These are phyloP conservation scores for Agelastica alni DNA, from an alignment of 2,888 invertebrate species.

Conservation along the genomic window DNA sequence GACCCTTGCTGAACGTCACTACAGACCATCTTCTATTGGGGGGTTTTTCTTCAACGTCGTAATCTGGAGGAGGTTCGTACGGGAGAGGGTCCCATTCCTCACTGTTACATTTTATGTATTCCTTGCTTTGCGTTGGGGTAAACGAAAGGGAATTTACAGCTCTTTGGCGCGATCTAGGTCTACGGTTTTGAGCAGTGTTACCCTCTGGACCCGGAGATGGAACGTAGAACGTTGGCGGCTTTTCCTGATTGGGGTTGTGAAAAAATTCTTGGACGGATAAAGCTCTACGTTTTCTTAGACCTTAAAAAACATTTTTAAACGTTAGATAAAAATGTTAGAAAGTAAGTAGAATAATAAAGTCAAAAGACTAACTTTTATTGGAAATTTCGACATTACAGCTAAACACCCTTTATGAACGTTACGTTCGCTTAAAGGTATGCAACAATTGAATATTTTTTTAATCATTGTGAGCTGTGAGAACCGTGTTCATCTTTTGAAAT, in stretches of 20 bases:
- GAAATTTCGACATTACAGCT: too few relatives aligned
- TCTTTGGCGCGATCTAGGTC: slow-evolving; percentile 45
- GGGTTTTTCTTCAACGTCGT: slow-evolving; percentile 46
- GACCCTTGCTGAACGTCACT: slow-evolving; percentile 38
- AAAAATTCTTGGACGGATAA: slow-evolving; percentile 73
- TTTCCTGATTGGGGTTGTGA: slow-evolving; percentile 52
- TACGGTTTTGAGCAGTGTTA: slow-evolving; percentile 32
- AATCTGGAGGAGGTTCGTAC: slow-evolving; percentile 56
- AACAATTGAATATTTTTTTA: slow-evolving; percentile 3
- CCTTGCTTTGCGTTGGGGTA: slow-evolving; percentile 44
- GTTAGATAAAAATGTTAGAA: background rate
- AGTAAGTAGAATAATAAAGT: too few relatives aligned
- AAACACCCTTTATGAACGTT: slow-evolving; percentile 1
- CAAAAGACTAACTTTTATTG: too few relatives aligned
- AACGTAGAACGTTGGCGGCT: slow-evolving; percentile 70
- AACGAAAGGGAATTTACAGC: slow-evolving; percentile 38
- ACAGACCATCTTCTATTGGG: slow-evolving; percentile 50
- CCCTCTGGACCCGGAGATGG: slow-evolving; percentile 61
- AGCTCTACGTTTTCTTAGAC: slow-evolving; percentile 67
- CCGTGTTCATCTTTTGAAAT: slow-evolving; percentile 10
- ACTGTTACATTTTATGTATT: slow-evolving; percentile 51
- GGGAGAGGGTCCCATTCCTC: slow-evolving; percentile 49
- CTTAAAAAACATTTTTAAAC: slow-evolving; percentile 7
- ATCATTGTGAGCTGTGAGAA: slow-evolving; percentile 9
- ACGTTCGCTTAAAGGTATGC: slow-evolving; percentile 6